Percentiles rank a stretch among this genome's conserved stretches.
phyloP scores from a whole-genome alignment of 2,113 vertebrate genomes.

The Athene cunicularia region DNA sequence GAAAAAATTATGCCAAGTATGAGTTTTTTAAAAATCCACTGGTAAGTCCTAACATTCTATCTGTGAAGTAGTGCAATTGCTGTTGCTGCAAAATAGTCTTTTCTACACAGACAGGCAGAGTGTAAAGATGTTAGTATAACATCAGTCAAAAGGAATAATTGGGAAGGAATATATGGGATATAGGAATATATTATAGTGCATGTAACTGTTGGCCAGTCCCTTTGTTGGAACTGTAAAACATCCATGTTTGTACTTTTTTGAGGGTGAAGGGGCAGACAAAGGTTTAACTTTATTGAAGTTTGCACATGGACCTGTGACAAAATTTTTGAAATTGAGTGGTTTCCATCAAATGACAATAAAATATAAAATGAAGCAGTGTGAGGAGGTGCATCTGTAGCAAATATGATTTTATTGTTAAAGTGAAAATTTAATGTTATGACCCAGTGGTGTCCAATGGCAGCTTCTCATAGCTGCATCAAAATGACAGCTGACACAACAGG shows the following conservation, averaged over 20 bases:
- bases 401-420: neutral
- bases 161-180: neutral
- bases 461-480: neutral
- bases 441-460: neutral
- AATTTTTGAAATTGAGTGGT: neutral
- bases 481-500: neutral
- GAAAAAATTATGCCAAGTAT: slow-evolving; percentile 98
- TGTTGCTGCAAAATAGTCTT: neutral
- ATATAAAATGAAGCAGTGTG: neutral
- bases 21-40: slow-evolving; percentile 97
- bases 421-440: neutral
- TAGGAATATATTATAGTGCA: neutral
- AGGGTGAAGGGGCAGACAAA: neutral
- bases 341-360: neutral
- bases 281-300: neutral
- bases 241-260: neutral
- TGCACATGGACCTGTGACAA: fast-evolving
- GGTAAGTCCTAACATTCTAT: slow-evolving; percentile 77
- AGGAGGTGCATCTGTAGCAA: neutral
- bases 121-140: neutral
- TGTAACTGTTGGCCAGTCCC: neutral
- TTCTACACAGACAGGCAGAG: neutral
- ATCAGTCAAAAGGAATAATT: neutral
- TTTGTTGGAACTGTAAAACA: neutral
- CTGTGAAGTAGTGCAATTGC: neutral